phyloP scores from a whole-genome alignment of 2,888 invertebrate species.

The Deroplatys truncata region DNA sequence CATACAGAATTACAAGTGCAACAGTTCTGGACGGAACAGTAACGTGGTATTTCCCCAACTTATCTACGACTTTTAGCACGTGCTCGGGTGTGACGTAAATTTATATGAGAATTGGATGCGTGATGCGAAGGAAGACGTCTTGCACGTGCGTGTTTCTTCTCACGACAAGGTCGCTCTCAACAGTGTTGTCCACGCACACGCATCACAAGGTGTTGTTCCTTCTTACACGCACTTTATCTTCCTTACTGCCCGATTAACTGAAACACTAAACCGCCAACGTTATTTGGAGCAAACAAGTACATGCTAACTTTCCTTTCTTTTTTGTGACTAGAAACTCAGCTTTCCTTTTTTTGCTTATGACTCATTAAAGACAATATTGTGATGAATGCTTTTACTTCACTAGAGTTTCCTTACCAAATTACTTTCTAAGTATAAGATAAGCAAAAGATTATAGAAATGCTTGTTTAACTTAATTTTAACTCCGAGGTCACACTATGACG shows the following conservation, averaged over 20 bases:
- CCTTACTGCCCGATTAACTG: neutral
- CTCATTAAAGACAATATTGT: too few species aligned
- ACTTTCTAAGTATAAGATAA: too few species aligned
- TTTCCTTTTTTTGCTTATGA: too few species aligned
- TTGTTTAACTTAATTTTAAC: too few species aligned
- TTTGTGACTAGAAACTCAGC: too few species aligned
- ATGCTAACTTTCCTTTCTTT: neutral
- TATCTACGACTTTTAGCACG: neutral
- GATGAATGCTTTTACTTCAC: too few species aligned
- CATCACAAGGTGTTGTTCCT: neutral
- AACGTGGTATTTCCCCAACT: too few species aligned
- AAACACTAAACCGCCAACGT: neutral
- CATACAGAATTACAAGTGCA: too few species aligned
- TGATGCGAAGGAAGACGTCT: neutral
- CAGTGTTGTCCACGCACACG: neutral
- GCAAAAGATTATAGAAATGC: too few species aligned
- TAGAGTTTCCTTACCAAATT: too few species aligned
- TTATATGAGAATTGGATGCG: neutral
- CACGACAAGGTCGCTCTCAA: slow-evolving; percentile 1
- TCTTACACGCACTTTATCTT: neutral
- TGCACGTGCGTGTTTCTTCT: neutral
- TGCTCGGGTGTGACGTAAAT: neutral
- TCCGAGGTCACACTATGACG: too few species aligned
- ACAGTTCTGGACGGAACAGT: too few species aligned
- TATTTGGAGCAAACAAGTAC: neutral